Evolutionary conservation across 1,140 invertebrate species (phyloP).

Genomic region (Brachionus asplanchnoidis): DNA sequence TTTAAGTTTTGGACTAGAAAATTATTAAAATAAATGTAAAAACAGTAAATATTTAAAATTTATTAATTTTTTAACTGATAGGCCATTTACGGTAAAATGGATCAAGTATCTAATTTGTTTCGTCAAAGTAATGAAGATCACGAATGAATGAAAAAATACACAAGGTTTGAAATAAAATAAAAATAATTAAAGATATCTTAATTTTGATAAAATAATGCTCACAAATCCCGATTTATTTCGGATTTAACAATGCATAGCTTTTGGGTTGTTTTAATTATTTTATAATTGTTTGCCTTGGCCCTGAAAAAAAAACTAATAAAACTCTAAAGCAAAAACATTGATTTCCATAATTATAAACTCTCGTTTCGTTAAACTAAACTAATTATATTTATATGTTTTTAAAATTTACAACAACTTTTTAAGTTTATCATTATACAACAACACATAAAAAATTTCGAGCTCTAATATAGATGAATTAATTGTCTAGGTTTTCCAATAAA

Average conservation of each 20-base stretch:
- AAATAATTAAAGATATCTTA: not conserved
- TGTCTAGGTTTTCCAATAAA: not conserved
- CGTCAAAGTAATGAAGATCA: not conserved
- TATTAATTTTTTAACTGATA: too few species aligned
- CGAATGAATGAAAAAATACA: not conserved
- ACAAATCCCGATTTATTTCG: not conserved
- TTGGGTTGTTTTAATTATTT: not conserved
- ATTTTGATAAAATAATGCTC: not conserved
- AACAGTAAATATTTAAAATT: too few species aligned
- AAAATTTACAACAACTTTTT: not conserved
- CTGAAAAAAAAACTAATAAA: constrained; percentile 1
- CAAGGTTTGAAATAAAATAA: not conserved
- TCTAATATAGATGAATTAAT: not conserved
- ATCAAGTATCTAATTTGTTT: not conserved
- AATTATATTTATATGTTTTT: not conserved
- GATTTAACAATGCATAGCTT: not conserved
- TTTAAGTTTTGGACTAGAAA: too few species aligned
- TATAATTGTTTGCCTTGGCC: constrained; percentile 25
- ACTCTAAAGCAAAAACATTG: not conserved
- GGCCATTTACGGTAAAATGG: too few species aligned
- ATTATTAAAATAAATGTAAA: too few species aligned
- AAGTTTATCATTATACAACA: constrained; percentile 17
- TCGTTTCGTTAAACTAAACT: constrained; percentile 5
- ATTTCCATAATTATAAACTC: not conserved
- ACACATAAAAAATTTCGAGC: not conserved